phyloP scores from a whole-genome alignment of 2,113 vertebrate species.

The Zosterops pallidus region DNA sequence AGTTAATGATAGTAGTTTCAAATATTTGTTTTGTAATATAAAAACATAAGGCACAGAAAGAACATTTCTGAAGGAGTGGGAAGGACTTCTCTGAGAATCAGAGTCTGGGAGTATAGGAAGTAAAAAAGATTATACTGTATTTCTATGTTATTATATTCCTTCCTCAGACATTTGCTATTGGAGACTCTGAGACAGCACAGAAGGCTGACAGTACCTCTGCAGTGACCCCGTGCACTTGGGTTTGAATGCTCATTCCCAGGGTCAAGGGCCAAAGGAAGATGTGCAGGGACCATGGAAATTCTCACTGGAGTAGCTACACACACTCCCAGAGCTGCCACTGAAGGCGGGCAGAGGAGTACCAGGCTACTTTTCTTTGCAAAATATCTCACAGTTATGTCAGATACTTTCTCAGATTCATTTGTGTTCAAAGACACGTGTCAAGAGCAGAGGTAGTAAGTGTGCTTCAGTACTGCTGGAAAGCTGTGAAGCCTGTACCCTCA shows the following conservation, averaged over 20 bases:
- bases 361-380: neutral
- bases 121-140: neutral
- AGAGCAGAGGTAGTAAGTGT: neutral
- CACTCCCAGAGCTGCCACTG: accelerated
- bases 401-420: neutral
- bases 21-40: neutral
- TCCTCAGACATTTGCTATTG: neutral
- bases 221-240: accelerated
- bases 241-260: neutral
- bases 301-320: neutral
- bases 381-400: accelerated
- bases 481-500: accelerated
- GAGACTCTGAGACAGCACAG: neutral
- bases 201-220: neutral
- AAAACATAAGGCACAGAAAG: neutral
- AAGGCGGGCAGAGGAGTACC: accelerated
- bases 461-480: neutral
- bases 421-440: accelerated
- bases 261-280: neutral
- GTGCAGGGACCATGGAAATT: neutral
- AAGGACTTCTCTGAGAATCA: neutral
- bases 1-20: neutral
- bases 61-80: neutral
- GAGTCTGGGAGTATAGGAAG: neutral
- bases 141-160: neutral